Evolutionary conservation across 2,888 invertebrate species (phyloP), one percentile per base, ranked within the genome.

Genomic region (Smittia sp.): DNA sequence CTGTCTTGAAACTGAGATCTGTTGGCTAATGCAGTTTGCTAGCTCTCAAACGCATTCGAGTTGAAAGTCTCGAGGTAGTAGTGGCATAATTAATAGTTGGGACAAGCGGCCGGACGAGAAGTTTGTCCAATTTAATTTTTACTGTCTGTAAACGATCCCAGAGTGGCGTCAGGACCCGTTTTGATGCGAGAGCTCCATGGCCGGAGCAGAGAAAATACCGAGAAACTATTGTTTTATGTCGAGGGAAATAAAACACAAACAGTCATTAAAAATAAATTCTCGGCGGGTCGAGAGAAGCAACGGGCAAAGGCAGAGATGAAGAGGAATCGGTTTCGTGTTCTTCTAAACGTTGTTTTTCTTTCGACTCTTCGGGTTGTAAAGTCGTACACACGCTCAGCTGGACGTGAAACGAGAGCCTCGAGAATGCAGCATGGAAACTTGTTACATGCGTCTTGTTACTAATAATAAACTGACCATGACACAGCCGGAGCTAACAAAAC

Each of bases 231-330:
- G 25, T 63, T 63, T 63, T 22, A 63, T 63, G 25, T 63, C 63
- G 20, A 20, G 20, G 15, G 13, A 25, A 24, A 24, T 27, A 27
- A 24, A 63, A 63, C 63, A 63, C 63, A 63, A 63, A 63, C 63
- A 63, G 63, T 63, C 63, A 63, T 63, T 63, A 63, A 63, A 63
- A 63, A 63, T 25, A 27, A 11, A 63, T 63, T 63, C 63, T 27
- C 4, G 22, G 27, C 25, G n/a, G 7, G 25, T 18, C 63, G 15
- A 63, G 63, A 63, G 27, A 63, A 63, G 13, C n/a, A 63, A 27
- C 52, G 63, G 22, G 27, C n/a, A 63, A 63, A 63, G 18, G 6
- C 3, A 63, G 63, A 25, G 22, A 22, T 18, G 58, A 58, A 58
- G 58, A 58, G 22, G 58, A 58, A 46, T 22, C 3, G 22, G 58